These are phyloP conservation scores for Oenanthe melanoleuca DNA, from an alignment of 2,113 vertebrate genomes.

Conservation along the genomic window DNA sequence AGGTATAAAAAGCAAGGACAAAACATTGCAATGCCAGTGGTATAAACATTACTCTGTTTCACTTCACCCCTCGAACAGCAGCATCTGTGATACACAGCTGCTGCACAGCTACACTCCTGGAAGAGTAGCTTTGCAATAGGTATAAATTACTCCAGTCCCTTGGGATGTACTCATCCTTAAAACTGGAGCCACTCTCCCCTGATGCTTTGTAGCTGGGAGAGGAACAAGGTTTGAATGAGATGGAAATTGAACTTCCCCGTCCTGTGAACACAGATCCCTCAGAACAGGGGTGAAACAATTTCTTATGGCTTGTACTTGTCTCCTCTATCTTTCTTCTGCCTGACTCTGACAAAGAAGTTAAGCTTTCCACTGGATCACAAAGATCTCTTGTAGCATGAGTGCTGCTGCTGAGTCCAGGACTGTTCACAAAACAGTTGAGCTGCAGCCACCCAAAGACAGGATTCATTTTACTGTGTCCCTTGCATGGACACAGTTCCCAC, in stretches of 20 bases:
- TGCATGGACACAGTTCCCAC: not conserved
- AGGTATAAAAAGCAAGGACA: not conserved
- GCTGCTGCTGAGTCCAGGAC: not conserved
- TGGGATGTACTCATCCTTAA: not conserved
- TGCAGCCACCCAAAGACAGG: not conserved
- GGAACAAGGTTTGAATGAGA: not conserved
- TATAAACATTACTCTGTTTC: not conserved
- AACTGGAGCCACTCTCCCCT: not conserved
- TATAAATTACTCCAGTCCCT: not conserved
- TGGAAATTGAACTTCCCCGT: not conserved
- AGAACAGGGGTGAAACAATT: not conserved
- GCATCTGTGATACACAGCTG: not conserved
- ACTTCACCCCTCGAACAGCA: not conserved
- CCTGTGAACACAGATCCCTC: not conserved
- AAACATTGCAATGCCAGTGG: not conserved
- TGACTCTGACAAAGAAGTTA: not conserved
- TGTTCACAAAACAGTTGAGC: not conserved
- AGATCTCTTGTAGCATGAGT: not conserved
- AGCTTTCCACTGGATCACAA: not conserved
- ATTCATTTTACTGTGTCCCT: not conserved
- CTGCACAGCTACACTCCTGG: not conserved
- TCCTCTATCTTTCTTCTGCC: not conserved
- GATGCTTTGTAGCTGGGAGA: not conserved
- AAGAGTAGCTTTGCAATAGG: not conserved
- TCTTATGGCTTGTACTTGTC: not conserved